These are phyloP conservation scores for Pherbina coryleti DNA, from an alignment of 2,888 invertebrate species.

Conservation along the genomic window DNA sequence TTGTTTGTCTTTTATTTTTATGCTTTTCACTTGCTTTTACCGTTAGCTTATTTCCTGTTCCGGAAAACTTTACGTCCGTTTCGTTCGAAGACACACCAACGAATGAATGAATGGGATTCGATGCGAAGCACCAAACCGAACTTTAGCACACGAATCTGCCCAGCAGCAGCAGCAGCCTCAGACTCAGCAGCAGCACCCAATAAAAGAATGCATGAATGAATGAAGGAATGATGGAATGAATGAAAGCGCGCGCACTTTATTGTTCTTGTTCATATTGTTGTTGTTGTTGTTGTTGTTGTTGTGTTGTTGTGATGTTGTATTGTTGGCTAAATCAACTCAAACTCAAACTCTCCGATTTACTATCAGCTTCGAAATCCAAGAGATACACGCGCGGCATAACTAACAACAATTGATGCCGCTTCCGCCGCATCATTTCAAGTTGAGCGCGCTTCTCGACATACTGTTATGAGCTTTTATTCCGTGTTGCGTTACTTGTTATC, in stretches of 20 bases:
- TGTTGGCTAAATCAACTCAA: no score
- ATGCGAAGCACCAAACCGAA: constrained; percentile 11
- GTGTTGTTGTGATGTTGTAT: background rate
- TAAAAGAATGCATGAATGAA: constrained; percentile 5
- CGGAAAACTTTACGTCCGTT: constrained; percentile 42
- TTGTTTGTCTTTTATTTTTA: background rate
- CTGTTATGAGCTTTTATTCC: no score
- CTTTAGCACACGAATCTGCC: background rate
- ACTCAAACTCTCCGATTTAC: no score
- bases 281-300: background rate
- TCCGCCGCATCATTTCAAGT: no score
- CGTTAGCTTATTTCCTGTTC: background rate
- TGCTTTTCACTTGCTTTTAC: background rate
- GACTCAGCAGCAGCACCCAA: background rate
- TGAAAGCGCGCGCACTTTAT: background rate
- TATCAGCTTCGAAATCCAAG: no score
- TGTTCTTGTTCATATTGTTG: background rate
- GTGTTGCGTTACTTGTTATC: no score
- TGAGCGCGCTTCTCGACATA: no score
- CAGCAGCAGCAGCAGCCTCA: background rate
- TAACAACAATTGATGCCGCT: no score
- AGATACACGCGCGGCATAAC: no score
- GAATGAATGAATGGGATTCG: constrained; percentile 41
- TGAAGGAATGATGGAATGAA: constrained; percentile 7
- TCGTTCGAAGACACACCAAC: constrained; percentile 46